A percentile compares a stretch with the other conserved stretches of the same genome.
phyloP scores from a whole-genome alignment of 2,113 vertebrate genomes.

The Pogonocichla stellata region DNA sequence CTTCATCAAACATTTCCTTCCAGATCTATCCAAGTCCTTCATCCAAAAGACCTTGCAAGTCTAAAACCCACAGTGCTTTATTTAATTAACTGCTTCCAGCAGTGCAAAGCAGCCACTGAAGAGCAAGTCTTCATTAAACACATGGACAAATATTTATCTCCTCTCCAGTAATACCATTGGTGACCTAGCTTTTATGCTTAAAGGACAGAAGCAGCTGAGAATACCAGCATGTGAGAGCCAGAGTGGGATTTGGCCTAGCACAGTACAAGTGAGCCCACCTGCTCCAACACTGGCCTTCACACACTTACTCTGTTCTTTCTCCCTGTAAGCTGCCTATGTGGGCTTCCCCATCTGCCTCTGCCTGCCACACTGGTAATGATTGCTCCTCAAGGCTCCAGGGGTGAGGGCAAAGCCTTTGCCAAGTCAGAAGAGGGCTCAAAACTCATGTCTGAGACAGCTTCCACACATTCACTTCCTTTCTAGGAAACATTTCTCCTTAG shows the following conservation, averaged over 20 bases:
- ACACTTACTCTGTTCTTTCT: rapidly evolving
- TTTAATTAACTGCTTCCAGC: not conserved
- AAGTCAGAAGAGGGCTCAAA: not conserved
- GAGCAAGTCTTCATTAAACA: not conserved
- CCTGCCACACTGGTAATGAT: not conserved
- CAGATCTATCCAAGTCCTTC: not conserved
- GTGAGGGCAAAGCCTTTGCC: not conserved
- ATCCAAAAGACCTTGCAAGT: not conserved
- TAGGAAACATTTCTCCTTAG: not conserved
- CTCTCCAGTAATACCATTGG: not conserved
- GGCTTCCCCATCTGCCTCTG: not conserved
- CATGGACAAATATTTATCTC: not conserved
- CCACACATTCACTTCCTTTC: not conserved
- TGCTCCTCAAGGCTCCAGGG: not conserved
- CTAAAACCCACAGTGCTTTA: not conserved
- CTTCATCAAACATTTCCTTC: not conserved
- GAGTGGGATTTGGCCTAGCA: not conserved
- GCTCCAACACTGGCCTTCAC: not conserved
- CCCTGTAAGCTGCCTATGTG: not conserved
- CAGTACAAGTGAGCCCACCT: not conserved
- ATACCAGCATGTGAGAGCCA: not conserved
- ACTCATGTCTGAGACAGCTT: not conserved
- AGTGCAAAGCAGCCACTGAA: not conserved
- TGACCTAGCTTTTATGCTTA: not conserved
- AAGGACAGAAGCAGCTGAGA: not conserved